Evolutionary conservation across 2,888 invertebrate species (phyloP), one percentile per base, ranked within the genome.

Genomic region (Phania funesta): DNA sequence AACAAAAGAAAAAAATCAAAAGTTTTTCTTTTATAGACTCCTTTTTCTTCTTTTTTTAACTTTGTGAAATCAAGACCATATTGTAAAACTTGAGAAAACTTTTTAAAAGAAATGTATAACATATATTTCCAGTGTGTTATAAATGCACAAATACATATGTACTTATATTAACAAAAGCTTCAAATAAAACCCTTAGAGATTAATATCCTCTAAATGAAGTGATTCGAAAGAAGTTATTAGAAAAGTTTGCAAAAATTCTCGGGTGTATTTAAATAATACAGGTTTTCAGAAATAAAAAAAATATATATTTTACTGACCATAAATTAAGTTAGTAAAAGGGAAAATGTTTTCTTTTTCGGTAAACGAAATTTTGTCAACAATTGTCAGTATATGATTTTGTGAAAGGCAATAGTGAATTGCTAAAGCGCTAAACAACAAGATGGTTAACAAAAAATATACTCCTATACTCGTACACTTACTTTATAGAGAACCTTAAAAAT

Each of bases 201-300:
- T 82, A 82, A 70, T 78, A 65, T 82, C 70, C 58, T 65, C 58
- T 46, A 78, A 82, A 78, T 75, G 78, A 78, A 82, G 65, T 75
- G 74, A 75, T 75, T 75, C 78, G 65, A 78, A 75, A 74, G 68
- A 75, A 82, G 75, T 78, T 82, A 82, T 77, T 74, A 41, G 74
- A 70, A 82, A 82, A 82, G 64, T 80, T 80, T 52, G 22, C 24
- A 60, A 70, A 35, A 82, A 75, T 82, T 75, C 82, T 78, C 58
- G 58, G 7, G 82, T 78, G 82, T 82, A 82, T 82, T 82, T 78
- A 82, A 82, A 82, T 82, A 82, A 82, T 82, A 82, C 44, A 78
- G 68, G 64, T 74, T 32, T 56, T 38, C 32, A 64, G 32, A 44
- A 7, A 68, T 32, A 58, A 60, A 35, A 44, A 67, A 58, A 24